A percentile compares a stretch with the other conserved stretches of the same genome.
phyloP scores from a whole-genome alignment of 2,888 invertebrate genomes.

The Ariolimax columbianus region DNA sequence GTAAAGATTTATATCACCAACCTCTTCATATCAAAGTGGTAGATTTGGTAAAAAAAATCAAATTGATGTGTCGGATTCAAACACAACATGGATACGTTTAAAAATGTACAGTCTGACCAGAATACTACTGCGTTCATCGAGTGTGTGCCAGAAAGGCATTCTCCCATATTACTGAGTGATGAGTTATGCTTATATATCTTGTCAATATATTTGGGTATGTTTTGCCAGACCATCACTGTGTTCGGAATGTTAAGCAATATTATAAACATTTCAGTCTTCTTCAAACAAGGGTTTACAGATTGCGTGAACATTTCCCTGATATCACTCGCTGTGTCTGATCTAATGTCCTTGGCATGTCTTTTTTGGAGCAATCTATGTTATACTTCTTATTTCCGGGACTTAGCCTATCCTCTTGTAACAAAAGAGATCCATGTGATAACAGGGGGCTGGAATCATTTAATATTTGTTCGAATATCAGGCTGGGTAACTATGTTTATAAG shows the following conservation, averaged over 20 bases:
- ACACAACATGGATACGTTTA: no score
- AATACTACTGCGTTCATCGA: no score
- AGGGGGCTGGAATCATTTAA: conserved; percentile 10
- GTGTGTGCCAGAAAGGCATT: no score
- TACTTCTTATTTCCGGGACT: neutral
- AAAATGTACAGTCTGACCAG: no score
- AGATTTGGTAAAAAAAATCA: no score
- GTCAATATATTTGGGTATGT: neutral
- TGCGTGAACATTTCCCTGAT: neutral
- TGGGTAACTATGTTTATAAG: neutral
- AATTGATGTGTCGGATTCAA: no score
- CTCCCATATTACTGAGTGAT: no score
- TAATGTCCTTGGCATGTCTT: neutral
- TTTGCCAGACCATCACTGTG: neutral
- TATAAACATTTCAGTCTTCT: neutral
- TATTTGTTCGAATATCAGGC: neutral
- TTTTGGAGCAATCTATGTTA: conserved; percentile 3
- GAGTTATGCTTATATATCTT: neutral
- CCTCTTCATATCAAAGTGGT: no score
- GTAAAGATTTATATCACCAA: no score
- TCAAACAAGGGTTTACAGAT: conserved; percentile 10
- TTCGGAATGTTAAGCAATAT: neutral
- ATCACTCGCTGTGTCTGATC: conserved; percentile 4
- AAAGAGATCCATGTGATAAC: neutral
- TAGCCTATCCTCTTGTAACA: neutral